Evolutionary conservation across 2,113 vertebrate genomes (phyloP).

Genomic region (Ochotona princeps): DNA sequence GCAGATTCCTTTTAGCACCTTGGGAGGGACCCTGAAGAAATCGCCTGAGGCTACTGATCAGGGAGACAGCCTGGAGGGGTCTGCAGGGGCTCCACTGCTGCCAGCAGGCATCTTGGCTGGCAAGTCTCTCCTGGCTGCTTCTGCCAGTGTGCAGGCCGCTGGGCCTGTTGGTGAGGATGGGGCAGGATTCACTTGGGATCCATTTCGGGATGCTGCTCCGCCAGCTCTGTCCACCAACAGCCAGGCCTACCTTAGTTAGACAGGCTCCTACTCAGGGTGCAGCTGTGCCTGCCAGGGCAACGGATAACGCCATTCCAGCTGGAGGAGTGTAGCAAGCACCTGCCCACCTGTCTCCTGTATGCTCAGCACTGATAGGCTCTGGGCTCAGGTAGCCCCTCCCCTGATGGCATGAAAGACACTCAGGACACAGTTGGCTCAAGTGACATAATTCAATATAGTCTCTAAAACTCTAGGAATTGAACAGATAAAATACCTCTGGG

Average conservation of each 20-base stretch:
- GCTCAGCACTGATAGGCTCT: too few relatives aligned
- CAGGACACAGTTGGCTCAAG: conserved; percentile 69
- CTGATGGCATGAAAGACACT: neutral
- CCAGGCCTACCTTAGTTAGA: too few relatives aligned
- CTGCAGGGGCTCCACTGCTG: too few relatives aligned
- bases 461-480: conserved; percentile 90
- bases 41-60: neutral
- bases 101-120: accelerated
- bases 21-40: neutral
- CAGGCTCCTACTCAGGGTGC: neutral
- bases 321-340: too few relatives aligned
- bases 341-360: too few relatives aligned
- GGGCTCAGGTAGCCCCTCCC: neutral
- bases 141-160: neutral
- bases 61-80: neutral
- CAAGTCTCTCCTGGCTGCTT: neutral
- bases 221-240: neutral
- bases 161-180: too few relatives aligned
- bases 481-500: conserved; percentile 91
- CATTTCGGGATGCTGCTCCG: neutral
- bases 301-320: neutral
- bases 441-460: conserved; percentile 89
- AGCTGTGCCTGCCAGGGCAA: accelerated
- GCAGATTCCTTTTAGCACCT: neutral
- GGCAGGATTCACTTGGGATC: neutral